Evolutionary conservation across 2,113 vertebrate species (phyloP).

Genomic region (Xiphorhynchus elegans): DNA sequence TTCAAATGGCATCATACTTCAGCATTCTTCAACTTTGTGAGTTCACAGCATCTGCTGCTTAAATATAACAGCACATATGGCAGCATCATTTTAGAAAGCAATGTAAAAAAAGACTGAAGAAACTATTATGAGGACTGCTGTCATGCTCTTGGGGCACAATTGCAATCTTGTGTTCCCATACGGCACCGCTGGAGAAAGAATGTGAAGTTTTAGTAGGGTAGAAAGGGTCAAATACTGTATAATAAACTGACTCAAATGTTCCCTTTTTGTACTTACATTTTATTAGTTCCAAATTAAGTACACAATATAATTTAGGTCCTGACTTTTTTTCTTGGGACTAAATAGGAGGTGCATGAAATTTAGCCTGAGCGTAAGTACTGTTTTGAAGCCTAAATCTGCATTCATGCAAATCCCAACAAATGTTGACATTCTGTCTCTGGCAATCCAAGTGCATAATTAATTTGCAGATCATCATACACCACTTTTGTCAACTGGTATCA

Average conservation of each 20-base stretch:
- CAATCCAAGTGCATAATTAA: constrained; percentile 9
- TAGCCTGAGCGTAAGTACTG: neutral
- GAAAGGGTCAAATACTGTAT: constrained; percentile 27
- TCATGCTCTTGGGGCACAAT: constrained; percentile 37
- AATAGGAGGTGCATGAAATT: neutral
- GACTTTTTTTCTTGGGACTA: neutral
- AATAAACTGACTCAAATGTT: constrained; percentile 2
- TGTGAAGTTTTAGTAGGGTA: neutral
- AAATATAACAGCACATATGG: constrained; percentile 73
- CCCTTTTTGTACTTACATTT: neutral
- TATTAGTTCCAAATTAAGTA: constrained; percentile 27
- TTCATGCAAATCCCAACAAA: neutral
- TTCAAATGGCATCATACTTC: constrained; percentile 63
- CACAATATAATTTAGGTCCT: neutral
- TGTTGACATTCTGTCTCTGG: neutral
- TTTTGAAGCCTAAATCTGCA: constrained; percentile 12
- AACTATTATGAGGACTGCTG: constrained; percentile 37
- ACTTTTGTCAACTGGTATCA: neutral
- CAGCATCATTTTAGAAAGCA: constrained; percentile 65
- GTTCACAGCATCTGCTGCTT: constrained; percentile 73
- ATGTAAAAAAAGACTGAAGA: constrained; percentile 59
- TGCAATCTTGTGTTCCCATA: constrained; percentile 35
- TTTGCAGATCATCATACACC: neutral
- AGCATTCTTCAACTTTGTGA: constrained; percentile 65
- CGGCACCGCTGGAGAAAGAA: constrained; percentile 21